Evolutionary conservation across 2,888 invertebrate genomes (phyloP).

Genomic region (Rhagophthalmus giganteus): DNA sequence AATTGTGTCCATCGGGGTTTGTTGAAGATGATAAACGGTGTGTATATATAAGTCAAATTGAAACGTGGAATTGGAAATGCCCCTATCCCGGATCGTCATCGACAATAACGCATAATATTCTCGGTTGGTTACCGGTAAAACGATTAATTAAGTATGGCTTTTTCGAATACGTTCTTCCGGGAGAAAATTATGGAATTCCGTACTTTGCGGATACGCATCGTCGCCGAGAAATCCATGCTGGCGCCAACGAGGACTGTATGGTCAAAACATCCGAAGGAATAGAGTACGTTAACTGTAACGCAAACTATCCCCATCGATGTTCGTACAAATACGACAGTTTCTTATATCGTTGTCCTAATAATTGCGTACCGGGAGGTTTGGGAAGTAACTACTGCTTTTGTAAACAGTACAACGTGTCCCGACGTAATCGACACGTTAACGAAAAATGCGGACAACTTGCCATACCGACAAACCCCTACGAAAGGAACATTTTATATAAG

Average conservation of each 20-base stretch:
- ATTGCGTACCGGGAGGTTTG: slow-evolving; percentile 35
- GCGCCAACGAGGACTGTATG: slow-evolving; percentile 25
- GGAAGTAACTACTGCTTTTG: slow-evolving; percentile 37
- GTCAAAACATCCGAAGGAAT: slow-evolving; percentile 13
- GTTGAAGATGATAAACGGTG: slow-evolving; percentile 40
- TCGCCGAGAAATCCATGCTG: slow-evolving; percentile 5
- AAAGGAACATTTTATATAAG: slow-evolving; percentile 29
- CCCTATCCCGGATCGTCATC: slow-evolving; percentile 38
- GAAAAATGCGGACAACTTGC: slow-evolving; percentile 24
- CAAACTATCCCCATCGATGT: slow-evolving; percentile 24
- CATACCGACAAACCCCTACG: slow-evolving; percentile 16
- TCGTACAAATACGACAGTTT: slow-evolving; percentile 20
- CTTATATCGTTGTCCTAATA: slow-evolving; percentile 33
- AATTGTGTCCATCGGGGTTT: slow-evolving; percentile 38
- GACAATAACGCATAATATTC: slow-evolving; percentile 23
- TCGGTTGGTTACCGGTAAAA: slow-evolving; percentile 42
- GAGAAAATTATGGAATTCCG: slow-evolving; percentile 34
- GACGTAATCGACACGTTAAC: background rate
- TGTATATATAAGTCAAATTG: slow-evolving; percentile 44
- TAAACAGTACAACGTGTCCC: slow-evolving; percentile 17
- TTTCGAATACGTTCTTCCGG: slow-evolving; percentile 37
- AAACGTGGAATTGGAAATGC: slow-evolving; percentile 39
- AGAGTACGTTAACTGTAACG: slow-evolving; percentile 7
- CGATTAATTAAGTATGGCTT: slow-evolving; percentile 34
- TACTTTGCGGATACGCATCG: too few species aligned